A percentile compares a stretch with the other conserved stretches of the same genome.
phyloP scores from a whole-genome alignment of 2,113 vertebrate species.

The Sceloporus undulatus region DNA sequence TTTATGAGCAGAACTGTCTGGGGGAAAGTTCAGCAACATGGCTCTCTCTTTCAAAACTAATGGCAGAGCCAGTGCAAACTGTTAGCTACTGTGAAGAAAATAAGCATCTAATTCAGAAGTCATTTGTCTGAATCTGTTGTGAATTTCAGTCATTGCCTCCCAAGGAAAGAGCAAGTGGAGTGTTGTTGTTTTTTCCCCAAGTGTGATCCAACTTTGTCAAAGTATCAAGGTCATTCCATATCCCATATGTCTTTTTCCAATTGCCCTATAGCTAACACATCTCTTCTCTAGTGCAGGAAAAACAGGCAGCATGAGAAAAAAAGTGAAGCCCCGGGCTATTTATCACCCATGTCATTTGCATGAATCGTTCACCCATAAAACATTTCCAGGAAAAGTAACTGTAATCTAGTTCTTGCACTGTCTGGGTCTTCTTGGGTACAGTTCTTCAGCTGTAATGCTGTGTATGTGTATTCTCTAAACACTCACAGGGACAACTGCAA shows the following conservation, averaged over 20 bases:
- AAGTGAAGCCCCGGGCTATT: constrained; percentile 42
- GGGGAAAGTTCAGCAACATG: constrained; percentile 61
- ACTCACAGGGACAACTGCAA: too few species aligned
- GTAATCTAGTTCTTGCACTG: not conserved
- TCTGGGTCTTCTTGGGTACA: not conserved
- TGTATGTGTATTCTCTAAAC: too few species aligned
- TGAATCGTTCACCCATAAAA: not conserved
- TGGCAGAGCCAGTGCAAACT: constrained; percentile 60
- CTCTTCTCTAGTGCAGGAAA: constrained; percentile 40
- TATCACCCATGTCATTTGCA: constrained; percentile 45
- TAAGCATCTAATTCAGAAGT: constrained; percentile 67
- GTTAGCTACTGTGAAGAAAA: constrained; percentile 69
- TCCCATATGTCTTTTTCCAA: constrained; percentile 45
- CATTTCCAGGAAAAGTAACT: not conserved
- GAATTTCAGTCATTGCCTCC: constrained; percentile 74
- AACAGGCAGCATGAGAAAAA: constrained; percentile 39
- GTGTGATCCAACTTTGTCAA: constrained; percentile 87
- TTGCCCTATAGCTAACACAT: constrained; percentile 62
- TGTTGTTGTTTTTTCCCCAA: constrained; percentile 71
- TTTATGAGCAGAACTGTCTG: constrained; percentile 60
- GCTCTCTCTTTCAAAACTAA: constrained; percentile 64
- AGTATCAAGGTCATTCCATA: constrained; percentile 73
- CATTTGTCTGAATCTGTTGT: constrained; percentile 73
- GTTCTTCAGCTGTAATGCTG: too few species aligned
- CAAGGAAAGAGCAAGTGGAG: constrained; percentile 75